Evolutionary conservation across 1,140 invertebrate genomes (phyloP).

Genomic region (Pseudomyrmex dendroicus): DNA sequence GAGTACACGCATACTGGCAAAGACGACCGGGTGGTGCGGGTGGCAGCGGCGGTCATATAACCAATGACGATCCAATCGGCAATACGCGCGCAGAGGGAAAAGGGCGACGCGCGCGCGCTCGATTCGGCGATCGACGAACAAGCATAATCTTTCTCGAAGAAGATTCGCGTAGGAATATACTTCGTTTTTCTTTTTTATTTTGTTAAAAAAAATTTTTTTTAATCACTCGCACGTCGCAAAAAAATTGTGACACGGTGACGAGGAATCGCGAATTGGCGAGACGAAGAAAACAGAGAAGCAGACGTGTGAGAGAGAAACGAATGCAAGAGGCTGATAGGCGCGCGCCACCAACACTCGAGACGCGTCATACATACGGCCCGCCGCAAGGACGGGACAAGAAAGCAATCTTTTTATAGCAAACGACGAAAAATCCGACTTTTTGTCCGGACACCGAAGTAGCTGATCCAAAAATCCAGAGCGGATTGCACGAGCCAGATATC

Average conservation of each 20-base stretch:
- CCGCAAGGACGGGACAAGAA: conserved; percentile 58
- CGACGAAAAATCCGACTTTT: conserved; percentile 51
- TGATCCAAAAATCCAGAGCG: conserved; percentile 60
- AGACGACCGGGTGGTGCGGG: background rate
- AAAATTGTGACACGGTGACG: conserved; percentile 32
- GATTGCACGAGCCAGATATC: conserved; percentile 33
- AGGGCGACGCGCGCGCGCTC: conserved; percentile 44
- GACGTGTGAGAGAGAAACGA: conserved; percentile 47
- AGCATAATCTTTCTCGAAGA: conserved; percentile 11
- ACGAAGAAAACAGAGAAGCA: background rate
- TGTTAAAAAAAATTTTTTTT: too few relatives aligned
- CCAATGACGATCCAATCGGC: conserved; percentile 52
- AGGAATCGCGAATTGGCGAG: background rate
- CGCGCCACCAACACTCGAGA: conserved; percentile 69
- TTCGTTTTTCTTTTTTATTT: background rate
- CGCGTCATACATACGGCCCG: conserved; percentile 70
- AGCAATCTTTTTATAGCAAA: conserved; percentile 60
- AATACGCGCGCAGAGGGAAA: conserved; percentile 47
- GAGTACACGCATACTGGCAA: background rate
- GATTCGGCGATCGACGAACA: conserved; percentile 30
- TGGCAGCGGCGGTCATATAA: conserved; percentile 19
- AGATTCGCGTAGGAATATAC: background rate
- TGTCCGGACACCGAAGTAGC: conserved; percentile 57
- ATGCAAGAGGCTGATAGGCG: conserved; percentile 68
- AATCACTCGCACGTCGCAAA: background rate